A percentile compares a stretch with the other conserved stretches of the same genome.
phyloP scores from a whole-genome alignment of 53 echinoderm and acorn worm species.

The Patiria pectinifera region DNA sequence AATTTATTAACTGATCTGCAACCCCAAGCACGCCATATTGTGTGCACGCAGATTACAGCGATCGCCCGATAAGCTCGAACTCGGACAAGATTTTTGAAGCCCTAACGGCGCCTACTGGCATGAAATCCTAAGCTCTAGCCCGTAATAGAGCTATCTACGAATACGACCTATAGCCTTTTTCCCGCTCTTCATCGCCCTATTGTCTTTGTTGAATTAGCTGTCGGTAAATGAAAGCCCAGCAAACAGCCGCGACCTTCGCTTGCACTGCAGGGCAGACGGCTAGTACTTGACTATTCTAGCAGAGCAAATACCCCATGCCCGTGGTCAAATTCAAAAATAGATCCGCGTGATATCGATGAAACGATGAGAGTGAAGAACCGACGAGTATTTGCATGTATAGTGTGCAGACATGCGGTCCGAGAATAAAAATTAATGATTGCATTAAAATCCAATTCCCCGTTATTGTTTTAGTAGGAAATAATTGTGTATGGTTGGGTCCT shows the following conservation, averaged over 20 bases:
- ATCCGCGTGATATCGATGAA: conserved; percentile 2
- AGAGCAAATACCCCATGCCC: neutral
- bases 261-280: neutral
- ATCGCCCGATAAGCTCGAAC: neutral
- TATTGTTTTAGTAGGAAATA: too few species aligned
- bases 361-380: neutral
- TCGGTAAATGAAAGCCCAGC: conserved; percentile 11
- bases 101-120: neutral
- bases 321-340: conserved; percentile 5
- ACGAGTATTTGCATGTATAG: neutral
- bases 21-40: too few species aligned
- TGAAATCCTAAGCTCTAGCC: neutral
- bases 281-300: neutral
- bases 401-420: neutral
- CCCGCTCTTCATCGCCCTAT: neutral
- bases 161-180: too few species aligned
- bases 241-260: conserved; percentile 23
- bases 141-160: too few species aligned
- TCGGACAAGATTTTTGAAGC: neutral
- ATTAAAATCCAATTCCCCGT: too few species aligned
- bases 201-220: conserved; percentile 41
- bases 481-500: too few species aligned
- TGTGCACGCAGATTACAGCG: neutral
- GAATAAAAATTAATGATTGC: neutral
- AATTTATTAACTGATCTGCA: too few species aligned